A percentile compares a stretch with the other conserved stretches of the same genome.
phyloP scores from a whole-genome alignment of 2,888 invertebrate species.

The Xanthia icteritia region DNA sequence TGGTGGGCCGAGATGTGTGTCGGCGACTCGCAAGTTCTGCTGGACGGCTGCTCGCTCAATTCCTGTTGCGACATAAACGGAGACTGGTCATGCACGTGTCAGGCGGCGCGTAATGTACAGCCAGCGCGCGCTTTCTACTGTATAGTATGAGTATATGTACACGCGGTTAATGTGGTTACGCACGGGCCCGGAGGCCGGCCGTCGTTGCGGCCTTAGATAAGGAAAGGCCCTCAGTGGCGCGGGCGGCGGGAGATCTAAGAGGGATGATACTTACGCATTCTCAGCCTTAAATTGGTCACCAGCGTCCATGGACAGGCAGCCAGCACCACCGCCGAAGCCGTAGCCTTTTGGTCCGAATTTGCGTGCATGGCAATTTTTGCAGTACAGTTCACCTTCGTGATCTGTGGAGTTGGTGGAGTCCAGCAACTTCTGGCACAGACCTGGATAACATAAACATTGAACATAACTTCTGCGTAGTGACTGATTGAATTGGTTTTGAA shows the following conservation, averaged over 20 bases:
- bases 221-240: constrained; percentile 90
- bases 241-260: constrained; percentile 87
- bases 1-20: constrained; percentile 87
- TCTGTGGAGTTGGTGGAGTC: constrained; percentile 99
- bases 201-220: constrained; percentile 88
- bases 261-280: constrained; percentile 92
- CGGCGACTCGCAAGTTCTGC: constrained; percentile 87
- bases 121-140: constrained; percentile 88
- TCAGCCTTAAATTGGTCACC: constrained; percentile 96
- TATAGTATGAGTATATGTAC: constrained; percentile 88
- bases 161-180: constrained; percentile 90
- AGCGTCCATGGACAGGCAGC: constrained; percentile 98
- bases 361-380: constrained; percentile 99
- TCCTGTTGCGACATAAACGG: constrained; percentile 91
- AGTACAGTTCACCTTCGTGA: constrained; percentile 98
- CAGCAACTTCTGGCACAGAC: constrained; percentile 98
- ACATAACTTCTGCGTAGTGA: constrained; percentile 19
- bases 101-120: constrained; percentile 90
- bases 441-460: constrained; percentile 85
- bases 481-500: background rate
- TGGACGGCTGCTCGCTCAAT: constrained; percentile 88
- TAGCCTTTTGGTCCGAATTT: constrained; percentile 99
- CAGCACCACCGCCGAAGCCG: constrained; percentile 99
- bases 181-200: constrained; percentile 88
- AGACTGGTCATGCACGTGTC: constrained; percentile 90